Base-by-base conservation (phyloP, 2,797 vertebrate species). In the Remorina albescens region DNA sequence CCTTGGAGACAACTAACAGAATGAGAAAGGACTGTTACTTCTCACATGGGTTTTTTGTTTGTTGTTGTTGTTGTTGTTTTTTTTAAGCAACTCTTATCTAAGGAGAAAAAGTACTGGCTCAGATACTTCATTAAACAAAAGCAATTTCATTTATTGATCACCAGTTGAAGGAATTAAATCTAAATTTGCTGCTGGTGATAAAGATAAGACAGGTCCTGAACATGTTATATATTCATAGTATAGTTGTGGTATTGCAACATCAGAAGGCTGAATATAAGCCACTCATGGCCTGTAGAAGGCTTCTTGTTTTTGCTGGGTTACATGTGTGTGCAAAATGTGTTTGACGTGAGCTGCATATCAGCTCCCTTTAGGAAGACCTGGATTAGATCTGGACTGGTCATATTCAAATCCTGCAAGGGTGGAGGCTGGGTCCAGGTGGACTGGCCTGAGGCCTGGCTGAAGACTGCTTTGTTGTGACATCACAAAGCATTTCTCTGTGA, bases 1-100 rank as follows among this genome's bases (percentile, higher is more conserved):
- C 80, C 82, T 84, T 86, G 83, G 59, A 55, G 28, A 51, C 19
- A 32, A 56, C 28, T 57, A 41, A 65, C 42, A 7, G 21, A 41
- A 56, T 36, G 58, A 62, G 30, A 61, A 18, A 50, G 30, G n/a
- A 23, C n/a, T 18, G 10, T 47, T n/a, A n/a, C 1, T 49, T 63
- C 49, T 58, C 26, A 41, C 41, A 4, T 13, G 0, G 4, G 32
- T 46, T 61, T 39, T 28, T 32, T 37, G 41, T 54, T 39, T 28
- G n/a, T n/a, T n/a, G n/a, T 30, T 28, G n/a, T n/a, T n/a, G n/a
- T 30, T 23, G n/a, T n/a, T 37, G 41, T 57, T 41, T 25, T 44
- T 47, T 54, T 34, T 28, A 18, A 36, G 32, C 18, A 55, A 67
- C 67, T 57, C 9, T 23, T 28, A 55, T 67, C 46, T 16, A 30